Evolutionary conservation across 2,113 vertebrate genomes (phyloP).

Genomic region (Sciurus niger): DNA sequence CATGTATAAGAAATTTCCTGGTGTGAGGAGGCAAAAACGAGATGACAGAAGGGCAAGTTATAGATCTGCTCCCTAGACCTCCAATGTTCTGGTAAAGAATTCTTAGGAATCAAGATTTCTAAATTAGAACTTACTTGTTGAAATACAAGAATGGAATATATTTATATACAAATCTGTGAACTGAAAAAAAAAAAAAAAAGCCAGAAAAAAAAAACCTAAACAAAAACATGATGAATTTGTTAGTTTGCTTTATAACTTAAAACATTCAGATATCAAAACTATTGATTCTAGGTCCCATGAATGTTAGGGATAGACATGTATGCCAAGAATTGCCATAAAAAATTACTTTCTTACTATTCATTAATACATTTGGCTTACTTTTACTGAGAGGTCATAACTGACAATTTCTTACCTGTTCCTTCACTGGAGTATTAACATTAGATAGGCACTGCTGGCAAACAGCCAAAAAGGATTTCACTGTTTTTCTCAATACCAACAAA

Average conservation of each 20-base stretch:
- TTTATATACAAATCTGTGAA: neutral
- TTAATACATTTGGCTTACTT: slow-evolving; percentile 24
- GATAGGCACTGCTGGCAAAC: slow-evolving; percentile 99
- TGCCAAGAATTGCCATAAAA: slow-evolving; percentile 49
- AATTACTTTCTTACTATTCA: slow-evolving; percentile 52
- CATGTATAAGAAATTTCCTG: neutral
- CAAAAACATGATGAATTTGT: neutral
- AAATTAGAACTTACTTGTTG: slow-evolving; percentile 18
- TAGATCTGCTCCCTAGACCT: neutral
- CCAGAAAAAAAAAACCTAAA: no score
- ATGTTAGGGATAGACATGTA: neutral
- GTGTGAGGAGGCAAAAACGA: neutral
- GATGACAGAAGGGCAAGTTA: neutral
- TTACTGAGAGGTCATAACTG: slow-evolving; percentile 9
- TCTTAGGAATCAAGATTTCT: slow-evolving; percentile 48
- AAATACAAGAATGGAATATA: slow-evolving; percentile 35
- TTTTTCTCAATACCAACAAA: slow-evolving; percentile 96
- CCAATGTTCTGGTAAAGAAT: slow-evolving; percentile 17
- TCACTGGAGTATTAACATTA: slow-evolving; percentile 98
- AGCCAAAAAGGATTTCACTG: slow-evolving; percentile 98
- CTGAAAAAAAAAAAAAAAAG: neutral
- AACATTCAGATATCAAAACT: slow-evolving; percentile 29
- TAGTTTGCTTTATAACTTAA: slow-evolving; percentile 53
- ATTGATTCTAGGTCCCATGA: slow-evolving; percentile 20
- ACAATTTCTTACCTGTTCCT: slow-evolving; percentile 95